Percentiles rank a stretch among this genome's conserved stretches.
phyloP scores from a whole-genome alignment of 2,888 invertebrate species.

The Xestia ashworthii region DNA sequence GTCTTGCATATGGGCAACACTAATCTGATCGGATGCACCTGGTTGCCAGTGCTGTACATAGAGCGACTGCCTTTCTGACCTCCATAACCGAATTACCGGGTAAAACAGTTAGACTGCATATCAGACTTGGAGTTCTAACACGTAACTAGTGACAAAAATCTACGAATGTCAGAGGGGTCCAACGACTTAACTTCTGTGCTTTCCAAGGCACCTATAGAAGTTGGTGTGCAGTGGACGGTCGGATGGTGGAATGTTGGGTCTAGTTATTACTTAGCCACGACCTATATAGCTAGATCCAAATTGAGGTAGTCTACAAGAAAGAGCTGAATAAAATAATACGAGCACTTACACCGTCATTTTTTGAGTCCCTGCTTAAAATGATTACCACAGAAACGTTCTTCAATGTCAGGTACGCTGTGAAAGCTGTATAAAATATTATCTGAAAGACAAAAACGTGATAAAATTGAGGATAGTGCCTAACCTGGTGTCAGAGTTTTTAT shows the following conservation, averaged over 20 bases:
- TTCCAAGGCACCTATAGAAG: background rate
- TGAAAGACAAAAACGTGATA: background rate
- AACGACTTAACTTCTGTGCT: background rate
- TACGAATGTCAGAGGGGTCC: background rate
- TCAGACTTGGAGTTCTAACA: background rate
- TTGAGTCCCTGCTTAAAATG: background rate
- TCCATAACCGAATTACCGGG: background rate
- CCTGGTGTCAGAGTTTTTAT: too few species aligned
- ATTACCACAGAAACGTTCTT: background rate
- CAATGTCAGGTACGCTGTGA: constrained; percentile 12
- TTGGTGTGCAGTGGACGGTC: background rate
- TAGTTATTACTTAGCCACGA: background rate
- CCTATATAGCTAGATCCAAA: background rate
- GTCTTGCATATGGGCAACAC: too few species aligned
- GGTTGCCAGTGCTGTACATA: background rate
- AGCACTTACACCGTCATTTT: background rate
- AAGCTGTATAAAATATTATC: constrained; percentile 18
- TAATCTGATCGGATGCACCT: background rate
- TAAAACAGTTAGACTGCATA: background rate
- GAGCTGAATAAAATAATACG: background rate
- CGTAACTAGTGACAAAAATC: background rate
- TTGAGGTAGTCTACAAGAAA: background rate
- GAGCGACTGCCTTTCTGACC: background rate
- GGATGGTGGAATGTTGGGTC: background rate
- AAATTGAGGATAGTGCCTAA: background rate